Evolutionary conservation across 2,113 vertebrate species (phyloP), one percentile per base, ranked within the genome.

Genomic region (Quiscalus mexicanus): DNA sequence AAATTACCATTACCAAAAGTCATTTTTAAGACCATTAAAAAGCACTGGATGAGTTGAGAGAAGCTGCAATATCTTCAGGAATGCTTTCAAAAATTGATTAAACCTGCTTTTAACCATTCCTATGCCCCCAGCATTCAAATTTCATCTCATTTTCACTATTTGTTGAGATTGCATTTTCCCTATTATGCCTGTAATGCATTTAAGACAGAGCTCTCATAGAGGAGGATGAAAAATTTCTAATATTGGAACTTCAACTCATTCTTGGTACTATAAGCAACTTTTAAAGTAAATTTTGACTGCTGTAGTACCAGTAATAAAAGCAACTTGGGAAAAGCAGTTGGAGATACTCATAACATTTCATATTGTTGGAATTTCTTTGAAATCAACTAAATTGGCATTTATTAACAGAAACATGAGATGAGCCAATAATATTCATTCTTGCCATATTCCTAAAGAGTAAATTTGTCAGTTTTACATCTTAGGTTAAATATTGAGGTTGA

Each of bases 11-110:
- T 92, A 96, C 59, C 41, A 22, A 53, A 89, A 89, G 65, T 47
- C 45, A 93, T 88, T 93, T 93, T 94, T 87, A 88, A 92, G 73
- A 45, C 42, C 27, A 60, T 63, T 80, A 95, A 95, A 94, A 90
- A 27, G 31, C 44, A 86, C 14, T 22, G 47, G 30, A 55, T 71
- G 37, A 56, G 47, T 59, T 0, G 0, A 82, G 53, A 71, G 71
- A 20, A 83, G 41, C 49, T 80, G 67, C 14, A 65, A 1, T 62
- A 55, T 53, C 78, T 73, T 44, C 27, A 58, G 27, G 64, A 64
- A 21, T 9, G n/a, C 39, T 70, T 44, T 62, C 33, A 21, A 2
- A 83, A 70, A 28, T 19, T 74, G 47, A 78, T 64, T 84, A 67
- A 90, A 81, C 4, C 41, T 56, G 19, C 56, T 70, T 74, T 86